Conservation (phyloP, 1,140 invertebrate species). For the Bombyx mori region ASM3026992v2 NC_085124.1:7285001-7285500, state of each 20-base stretch:
- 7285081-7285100: too few species aligned
- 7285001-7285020: too few species aligned
- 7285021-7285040: too few species aligned
- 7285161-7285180: background rate
- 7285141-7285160: background rate
- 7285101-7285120: constrained; percentile 6
- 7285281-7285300: constrained; percentile 42
- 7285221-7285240: too few species aligned
- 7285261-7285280: constrained; percentile 40
- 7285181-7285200: too few species aligned
- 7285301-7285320: constrained; percentile 33
- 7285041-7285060: too few species aligned
- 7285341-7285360: constrained; percentile 52
- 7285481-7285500: constrained; percentile 72
- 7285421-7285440: constrained; percentile 71
- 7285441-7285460: constrained; percentile 68
- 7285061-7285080: too few species aligned
- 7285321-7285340: constrained; percentile 55
- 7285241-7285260: too few species aligned
- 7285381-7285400: constrained; percentile 61
- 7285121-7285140: background rate
- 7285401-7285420: constrained; percentile 69
- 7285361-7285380: constrained; percentile 46
- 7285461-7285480: constrained; percentile 70
- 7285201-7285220: too few species aligned